These are phyloP conservation scores for Synergus laeviventris DNA, from an alignment of 2,888 invertebrate genomes.

Conservation along the genomic window DNA sequence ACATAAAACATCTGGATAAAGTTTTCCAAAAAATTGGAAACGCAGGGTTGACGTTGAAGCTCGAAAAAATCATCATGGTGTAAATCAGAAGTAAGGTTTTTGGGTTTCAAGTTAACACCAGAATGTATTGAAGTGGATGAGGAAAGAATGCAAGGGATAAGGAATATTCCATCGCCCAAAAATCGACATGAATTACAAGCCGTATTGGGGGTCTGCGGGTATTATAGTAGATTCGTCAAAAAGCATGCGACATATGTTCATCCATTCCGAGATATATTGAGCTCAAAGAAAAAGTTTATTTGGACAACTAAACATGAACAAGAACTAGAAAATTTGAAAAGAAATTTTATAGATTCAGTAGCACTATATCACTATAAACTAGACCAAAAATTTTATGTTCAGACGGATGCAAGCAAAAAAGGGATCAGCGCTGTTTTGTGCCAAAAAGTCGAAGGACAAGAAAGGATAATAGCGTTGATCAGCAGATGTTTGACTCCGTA, in stretches of 20 bases:
- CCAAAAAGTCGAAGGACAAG: no score
- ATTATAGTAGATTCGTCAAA: slow-evolving; percentile 11
- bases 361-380: no score
- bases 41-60: slow-evolving; percentile 37
- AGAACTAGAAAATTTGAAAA: neutral
- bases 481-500: no score
- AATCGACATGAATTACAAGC: slow-evolving; percentile 5
- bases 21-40: neutral
- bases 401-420: no score
- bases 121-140: slow-evolving; percentile 2
- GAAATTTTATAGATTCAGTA: slow-evolving; percentile 14
- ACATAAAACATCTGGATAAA: no score
- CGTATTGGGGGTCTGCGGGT: slow-evolving; percentile 3
- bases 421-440: no score
- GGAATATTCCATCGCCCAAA: slow-evolving; percentile 15
- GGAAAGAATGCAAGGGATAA: slow-evolving; percentile 14
- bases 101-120: slow-evolving; percentile 28
- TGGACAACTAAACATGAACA: no score
- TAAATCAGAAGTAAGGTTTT: slow-evolving; percentile 13
- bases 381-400: no score
- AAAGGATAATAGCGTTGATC: no score
- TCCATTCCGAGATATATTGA: no score
- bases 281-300: no score
- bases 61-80: slow-evolving; percentile 38
- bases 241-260: neutral